Base-by-base conservation (phyloP, 2,797 vertebrate genomes). In the Hipposideros larvatus region DNA sequence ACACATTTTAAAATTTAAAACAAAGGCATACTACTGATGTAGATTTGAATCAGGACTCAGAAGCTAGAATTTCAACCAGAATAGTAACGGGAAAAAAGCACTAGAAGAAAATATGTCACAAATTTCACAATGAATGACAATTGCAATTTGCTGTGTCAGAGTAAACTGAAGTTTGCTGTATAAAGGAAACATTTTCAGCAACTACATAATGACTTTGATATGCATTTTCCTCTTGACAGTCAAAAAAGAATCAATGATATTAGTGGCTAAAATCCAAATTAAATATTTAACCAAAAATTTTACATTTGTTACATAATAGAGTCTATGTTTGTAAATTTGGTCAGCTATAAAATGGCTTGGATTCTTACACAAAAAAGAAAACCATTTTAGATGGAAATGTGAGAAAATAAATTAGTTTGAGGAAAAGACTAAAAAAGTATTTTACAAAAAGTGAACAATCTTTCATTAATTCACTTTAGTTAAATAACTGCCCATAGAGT, bases 311-410 rank as follows among this genome's bases (percentile, higher is more conserved):
- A 43, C 9, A 80, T 80, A 87, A 80, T 5, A 92, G 31, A 7
- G 68, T 95, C 37, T 90, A n/a, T 70, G 14, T 24, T 86, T 89
- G 1, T 34, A 96, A 92, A 16, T 87, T 70, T 5, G 13, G 55
- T 61, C 43, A 66, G 46, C 48, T 55, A 28, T n/a, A 80, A 78
- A 95, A 86, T 70, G 51, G n/a, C 31, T 66, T 90, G n/a, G n/a
- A 79, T 90, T 93, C 74, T 87, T 70, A 26, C 48, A 88, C 10
- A 82, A 61, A 59, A 87, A 65, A 31, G 31, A 74, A 88, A 95
- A 57, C 14, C 14, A 53, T 26, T 85, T 84, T 53, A 70, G 22
- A 90, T n/a, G 65, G 22, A 91, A 70, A 87, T 55, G n/a, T 31
- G 68, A 8, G 68, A 21, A 84, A 48, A 93, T 5, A 73, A 95